phyloP scores from a whole-genome alignment of 2,888 invertebrate species.

The Patella pellucida region DNA sequence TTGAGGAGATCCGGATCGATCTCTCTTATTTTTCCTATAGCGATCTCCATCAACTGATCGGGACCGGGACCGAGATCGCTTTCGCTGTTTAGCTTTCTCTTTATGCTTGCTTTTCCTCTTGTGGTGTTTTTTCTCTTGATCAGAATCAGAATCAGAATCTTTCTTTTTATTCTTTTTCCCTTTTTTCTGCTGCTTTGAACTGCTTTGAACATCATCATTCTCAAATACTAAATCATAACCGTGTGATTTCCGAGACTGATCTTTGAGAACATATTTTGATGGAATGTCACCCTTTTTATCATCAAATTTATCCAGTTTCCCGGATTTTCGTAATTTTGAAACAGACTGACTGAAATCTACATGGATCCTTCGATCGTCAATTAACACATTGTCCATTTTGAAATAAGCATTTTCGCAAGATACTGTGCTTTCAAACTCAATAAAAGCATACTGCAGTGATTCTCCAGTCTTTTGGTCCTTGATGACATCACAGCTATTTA shows the following conservation, averaged over 20 bases:
- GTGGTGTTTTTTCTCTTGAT: slow-evolving; percentile 25
- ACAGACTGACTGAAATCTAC: slow-evolving; percentile 99
- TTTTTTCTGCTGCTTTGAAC: slow-evolving; percentile 42
- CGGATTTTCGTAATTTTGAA: slow-evolving; percentile 71
- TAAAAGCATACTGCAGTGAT: slow-evolving; percentile 98
- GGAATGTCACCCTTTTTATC: slow-evolving; percentile 36
- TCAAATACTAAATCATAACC: slow-evolving; percentile 58
- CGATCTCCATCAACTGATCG: slow-evolving; percentile 3
- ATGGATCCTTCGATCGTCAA: slow-evolving; percentile 98
- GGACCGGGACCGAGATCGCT: not conserved
- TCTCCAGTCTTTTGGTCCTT: slow-evolving; percentile 92
- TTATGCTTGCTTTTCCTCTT: not conserved
- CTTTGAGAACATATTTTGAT: slow-evolving; percentile 52
- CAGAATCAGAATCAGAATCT: slow-evolving; percentile 29
- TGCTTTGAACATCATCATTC: slow-evolving; percentile 38
- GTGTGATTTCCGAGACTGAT: slow-evolving; percentile 48
- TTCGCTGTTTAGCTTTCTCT: not conserved
- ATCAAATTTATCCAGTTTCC: slow-evolving; percentile 27
- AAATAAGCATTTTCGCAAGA: slow-evolving; percentile 96
- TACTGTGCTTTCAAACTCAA: slow-evolving; percentile 88
- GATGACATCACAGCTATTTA: slow-evolving; percentile 95
- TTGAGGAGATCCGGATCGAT: slow-evolving; percentile 27
- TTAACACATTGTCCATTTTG: slow-evolving; percentile 99
- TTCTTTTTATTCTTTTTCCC: slow-evolving; percentile 30
- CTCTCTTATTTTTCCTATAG: slow-evolving; percentile 14